Percentiles rank a stretch among this genome's conserved stretches.
Conservation (phyloP, 2,888 invertebrate genomes). For the Myopa tessellatipennis region DNA sequence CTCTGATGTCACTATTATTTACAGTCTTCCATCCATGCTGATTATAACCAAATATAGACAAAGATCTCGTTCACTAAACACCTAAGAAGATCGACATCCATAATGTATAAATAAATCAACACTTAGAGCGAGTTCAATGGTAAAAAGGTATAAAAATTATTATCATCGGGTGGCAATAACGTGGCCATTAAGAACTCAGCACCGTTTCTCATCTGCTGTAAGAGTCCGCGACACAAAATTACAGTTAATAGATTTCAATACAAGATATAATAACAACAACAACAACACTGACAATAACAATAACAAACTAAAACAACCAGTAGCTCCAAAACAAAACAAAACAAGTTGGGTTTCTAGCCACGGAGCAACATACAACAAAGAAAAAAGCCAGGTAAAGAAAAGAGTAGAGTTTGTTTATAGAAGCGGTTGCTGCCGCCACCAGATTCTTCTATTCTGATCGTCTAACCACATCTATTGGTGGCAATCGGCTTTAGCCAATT, state of each 20-base stretch:
- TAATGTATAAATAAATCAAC: not conserved
- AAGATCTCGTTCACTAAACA: not conserved
- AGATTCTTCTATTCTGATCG: not conserved
- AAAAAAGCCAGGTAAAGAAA: not conserved
- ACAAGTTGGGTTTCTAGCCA: not conserved
- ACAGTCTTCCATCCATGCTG: not conserved
- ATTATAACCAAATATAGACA: not conserved
- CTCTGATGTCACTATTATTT: not conserved
- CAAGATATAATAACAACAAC: not conserved
- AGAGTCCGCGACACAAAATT: too few relatives aligned
- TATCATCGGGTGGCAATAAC: not conserved
- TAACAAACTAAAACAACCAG: not conserved
- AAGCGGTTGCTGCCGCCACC: not conserved
- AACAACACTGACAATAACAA: not conserved
- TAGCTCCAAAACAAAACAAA: not conserved
- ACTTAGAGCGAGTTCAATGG: not conserved
- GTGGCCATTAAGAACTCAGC: not conserved
- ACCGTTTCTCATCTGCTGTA: too few relatives aligned
- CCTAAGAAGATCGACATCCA: not conserved
- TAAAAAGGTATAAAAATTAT: not conserved
- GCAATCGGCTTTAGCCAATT: conserved; percentile 29
- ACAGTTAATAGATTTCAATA: conserved; percentile 1
- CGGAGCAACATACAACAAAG: not conserved
- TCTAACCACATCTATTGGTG: conserved; percentile 20
- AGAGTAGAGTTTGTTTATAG: not conserved